Percentiles rank a stretch among this genome's conserved stretches.
phyloP scores from a whole-genome alignment of 2,797 vertebrate species.

The Urocyon cinereoargenteus region DNA sequence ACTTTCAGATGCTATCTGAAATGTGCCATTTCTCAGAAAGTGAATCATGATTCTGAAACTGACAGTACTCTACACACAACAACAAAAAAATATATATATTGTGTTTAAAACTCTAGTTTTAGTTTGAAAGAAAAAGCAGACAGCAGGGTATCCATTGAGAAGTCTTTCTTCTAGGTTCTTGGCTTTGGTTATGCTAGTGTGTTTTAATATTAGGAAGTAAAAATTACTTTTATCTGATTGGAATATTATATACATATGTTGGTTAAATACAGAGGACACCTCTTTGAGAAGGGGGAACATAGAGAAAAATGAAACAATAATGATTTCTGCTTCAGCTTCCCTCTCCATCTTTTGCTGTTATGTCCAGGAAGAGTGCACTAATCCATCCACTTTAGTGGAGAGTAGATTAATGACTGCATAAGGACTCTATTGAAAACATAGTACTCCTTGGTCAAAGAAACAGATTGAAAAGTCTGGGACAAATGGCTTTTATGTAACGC shows the following conservation, averaged over 20 bases:
- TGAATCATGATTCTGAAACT: constrained; percentile 47
- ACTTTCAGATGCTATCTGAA: background rate
- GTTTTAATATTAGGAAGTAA: background rate
- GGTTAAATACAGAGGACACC: background rate
- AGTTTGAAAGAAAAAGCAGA: background rate
- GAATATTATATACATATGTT: background rate
- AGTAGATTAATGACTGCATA: background rate
- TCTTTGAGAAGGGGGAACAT: background rate
- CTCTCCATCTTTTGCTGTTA: background rate
- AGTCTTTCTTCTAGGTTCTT: background rate
- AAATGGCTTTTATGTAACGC: background rate
- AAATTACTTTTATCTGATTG: background rate
- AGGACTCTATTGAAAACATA: background rate
- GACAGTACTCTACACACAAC: background rate
- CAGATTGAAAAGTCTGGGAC: background rate
- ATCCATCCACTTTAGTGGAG: background rate
- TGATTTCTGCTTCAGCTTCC: background rate
- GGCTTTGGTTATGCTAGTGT: background rate
- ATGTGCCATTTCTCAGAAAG: constrained; percentile 11
- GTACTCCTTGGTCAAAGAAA: background rate
- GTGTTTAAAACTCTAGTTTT: background rate
- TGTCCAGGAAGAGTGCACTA: background rate
- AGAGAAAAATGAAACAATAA: background rate
- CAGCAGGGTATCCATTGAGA: background rate
- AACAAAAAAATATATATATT: background rate